phyloP scores from a whole-genome alignment of 1,140 invertebrate genomes.

The Berghia stephanieae region DNA sequence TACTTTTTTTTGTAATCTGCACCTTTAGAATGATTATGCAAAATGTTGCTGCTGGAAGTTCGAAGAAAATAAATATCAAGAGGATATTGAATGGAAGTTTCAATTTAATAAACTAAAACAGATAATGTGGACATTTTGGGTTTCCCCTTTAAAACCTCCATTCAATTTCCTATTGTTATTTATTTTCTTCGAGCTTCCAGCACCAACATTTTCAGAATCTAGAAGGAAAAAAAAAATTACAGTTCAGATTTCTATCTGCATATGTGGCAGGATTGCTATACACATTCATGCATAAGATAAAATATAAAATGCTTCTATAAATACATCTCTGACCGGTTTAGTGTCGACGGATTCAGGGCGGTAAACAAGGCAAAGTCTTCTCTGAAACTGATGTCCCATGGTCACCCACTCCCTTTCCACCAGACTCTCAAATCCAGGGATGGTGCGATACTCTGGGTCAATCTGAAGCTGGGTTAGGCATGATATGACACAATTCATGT shows the following conservation, averaged over 20 bases:
- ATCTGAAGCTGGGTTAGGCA: conserved; percentile 86
- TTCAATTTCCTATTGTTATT: no score
- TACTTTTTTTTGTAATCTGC: no score
- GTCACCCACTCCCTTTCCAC: conserved; percentile 95
- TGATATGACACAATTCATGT: conserved; percentile 87
- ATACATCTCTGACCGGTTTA: conserved; percentile 40
- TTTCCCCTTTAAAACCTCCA: no score
- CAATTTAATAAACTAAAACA: no score
- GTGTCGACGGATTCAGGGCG: conserved; percentile 29
- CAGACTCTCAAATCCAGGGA: conserved; percentile 88
- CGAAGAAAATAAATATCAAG: no score
- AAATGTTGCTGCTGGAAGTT: no score
- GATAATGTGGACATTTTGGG: no score
- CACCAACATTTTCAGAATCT: background rate
- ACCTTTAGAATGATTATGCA: no score
- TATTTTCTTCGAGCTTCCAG: no score
- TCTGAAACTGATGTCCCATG: conserved; percentile 87
- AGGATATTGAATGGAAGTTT: no score
- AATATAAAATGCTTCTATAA: background rate
- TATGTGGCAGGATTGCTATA: background rate
- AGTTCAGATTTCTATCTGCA: background rate
- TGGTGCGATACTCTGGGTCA: conserved; percentile 84
- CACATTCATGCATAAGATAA: no score
- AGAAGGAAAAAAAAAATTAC: conserved; percentile 12
- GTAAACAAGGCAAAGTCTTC: conserved; percentile 73